These are phyloP conservation scores for Enteromius treurensis DNA, from an alignment of 2,797 vertebrate species.

Conservation along the genomic window DNA sequence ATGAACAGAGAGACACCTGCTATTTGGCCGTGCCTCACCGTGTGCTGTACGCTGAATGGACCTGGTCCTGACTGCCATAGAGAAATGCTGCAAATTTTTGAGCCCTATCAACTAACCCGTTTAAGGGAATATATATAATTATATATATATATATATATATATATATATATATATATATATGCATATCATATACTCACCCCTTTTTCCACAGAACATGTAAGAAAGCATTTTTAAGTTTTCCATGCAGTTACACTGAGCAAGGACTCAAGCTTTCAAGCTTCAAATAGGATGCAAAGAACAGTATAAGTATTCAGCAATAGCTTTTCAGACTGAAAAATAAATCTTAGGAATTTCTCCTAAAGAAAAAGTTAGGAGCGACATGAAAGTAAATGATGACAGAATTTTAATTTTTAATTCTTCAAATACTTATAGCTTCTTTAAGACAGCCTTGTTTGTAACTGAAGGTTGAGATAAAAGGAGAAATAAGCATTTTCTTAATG, in stretches of 20 bases:
- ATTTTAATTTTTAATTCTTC: slow-evolving; percentile 8
- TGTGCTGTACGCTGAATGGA: slow-evolving; percentile 35
- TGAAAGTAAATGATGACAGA: not conserved
- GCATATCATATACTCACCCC: not conserved
- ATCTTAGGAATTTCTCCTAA: slow-evolving; percentile 2
- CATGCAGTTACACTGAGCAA: too few species aligned
- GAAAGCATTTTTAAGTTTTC: not conserved
- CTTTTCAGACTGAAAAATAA: not conserved
- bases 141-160: not conserved
- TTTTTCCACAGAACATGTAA: not conserved
- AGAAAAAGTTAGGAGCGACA: not conserved
- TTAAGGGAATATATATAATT: not conserved
- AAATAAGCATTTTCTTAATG: not conserved
- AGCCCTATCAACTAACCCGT: too few species aligned
- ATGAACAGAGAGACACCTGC: slow-evolving; percentile 52
- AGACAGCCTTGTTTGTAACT: slow-evolving; percentile 5
- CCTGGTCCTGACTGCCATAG: slow-evolving; percentile 22
- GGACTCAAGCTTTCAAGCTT: not conserved
- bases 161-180: too few species aligned
- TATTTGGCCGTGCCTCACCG: slow-evolving; percentile 48
- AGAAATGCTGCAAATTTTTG: not conserved
- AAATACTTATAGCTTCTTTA: not conserved
- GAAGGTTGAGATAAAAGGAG: slow-evolving; percentile 3
- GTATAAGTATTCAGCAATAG: not conserved
- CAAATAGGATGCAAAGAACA: not conserved